Percentiles rank a stretch among this genome's conserved stretches.
Conservation (phyloP, 1,140 invertebrate species). For the Zaprionus nigranus region DNA sequence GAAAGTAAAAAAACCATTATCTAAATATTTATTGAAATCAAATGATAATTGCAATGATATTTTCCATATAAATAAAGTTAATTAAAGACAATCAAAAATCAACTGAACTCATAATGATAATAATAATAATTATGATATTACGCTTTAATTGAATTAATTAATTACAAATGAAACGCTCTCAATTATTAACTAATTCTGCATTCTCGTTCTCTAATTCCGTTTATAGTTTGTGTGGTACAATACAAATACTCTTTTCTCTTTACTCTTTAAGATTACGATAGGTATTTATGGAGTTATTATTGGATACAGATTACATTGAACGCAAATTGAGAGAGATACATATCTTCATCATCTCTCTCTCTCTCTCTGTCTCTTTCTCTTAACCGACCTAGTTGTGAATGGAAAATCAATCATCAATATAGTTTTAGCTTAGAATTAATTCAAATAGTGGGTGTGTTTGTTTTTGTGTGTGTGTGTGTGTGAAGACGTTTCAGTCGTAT, state of each 20-base stretch:
- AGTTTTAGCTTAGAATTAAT: conserved; percentile 23
- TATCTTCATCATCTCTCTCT: too few relatives aligned
- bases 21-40: conserved; percentile 75
- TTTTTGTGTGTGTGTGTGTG: conserved; percentile 2
- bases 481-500: neutral
- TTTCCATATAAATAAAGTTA: conserved; percentile 21
- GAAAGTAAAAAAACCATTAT: conserved; percentile 59
- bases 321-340: neutral
- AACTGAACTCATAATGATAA: conserved; percentile 16
- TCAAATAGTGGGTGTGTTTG: conserved; percentile 27
- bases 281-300: conserved; percentile 2
- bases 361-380: neutral
- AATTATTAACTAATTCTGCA: conserved; percentile 62
- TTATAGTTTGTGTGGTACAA: conserved; percentile 13
- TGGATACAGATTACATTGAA: neutral
- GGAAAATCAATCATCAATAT: conserved; percentile 9
- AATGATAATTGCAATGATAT: conserved; percentile 44
- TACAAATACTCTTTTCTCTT: conserved; percentile 7
- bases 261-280: conserved; percentile 11
- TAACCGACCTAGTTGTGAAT: conserved; percentile 4
- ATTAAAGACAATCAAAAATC: conserved; percentile 8
- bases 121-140: conserved; percentile 23
- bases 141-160: neutral
- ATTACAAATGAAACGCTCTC: conserved; percentile 35
- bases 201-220: conserved; percentile 23